phyloP scores from a whole-genome alignment of 1,140 invertebrate species.

The Aphelenchoides avenae region DNA sequence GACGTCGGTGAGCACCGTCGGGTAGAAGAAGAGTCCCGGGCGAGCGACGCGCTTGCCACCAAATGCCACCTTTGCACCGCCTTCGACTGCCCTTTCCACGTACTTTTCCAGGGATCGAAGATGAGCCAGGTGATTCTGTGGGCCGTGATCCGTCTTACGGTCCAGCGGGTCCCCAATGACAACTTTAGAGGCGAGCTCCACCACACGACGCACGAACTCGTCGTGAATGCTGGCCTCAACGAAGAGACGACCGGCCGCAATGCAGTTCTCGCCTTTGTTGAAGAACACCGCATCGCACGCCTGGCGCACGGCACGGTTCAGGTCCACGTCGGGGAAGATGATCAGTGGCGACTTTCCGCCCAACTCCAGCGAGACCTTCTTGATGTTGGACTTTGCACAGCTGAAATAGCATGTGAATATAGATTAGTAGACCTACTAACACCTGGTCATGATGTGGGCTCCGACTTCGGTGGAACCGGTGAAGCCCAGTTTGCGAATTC shows the following conservation, averaged over 20 bases:
- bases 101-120: conserved; percentile 74
- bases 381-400: conserved; percentile 74
- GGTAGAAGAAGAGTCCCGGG: conserved; percentile 84
- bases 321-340: conserved; percentile 73
- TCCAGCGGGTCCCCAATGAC: conserved; percentile 78
- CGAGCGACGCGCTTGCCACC: conserved; percentile 68
- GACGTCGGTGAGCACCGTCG: conserved; percentile 93
- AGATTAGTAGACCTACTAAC: conserved; percentile 61
- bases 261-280: conserved; percentile 97
- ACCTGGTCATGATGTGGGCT: conserved; percentile 68
- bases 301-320: conserved; percentile 70
- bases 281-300: conserved; percentile 86
- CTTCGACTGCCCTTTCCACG: conserved; percentile 77
- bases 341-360: conserved; percentile 85
- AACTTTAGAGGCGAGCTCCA: conserved; percentile 68
- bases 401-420: conserved; percentile 63
- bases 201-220: conserved; percentile 74
- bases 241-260: conserved; percentile 86
- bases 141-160: conserved; percentile 70
- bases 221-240: conserved; percentile 84
- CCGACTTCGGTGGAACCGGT: conserved; percentile 80
- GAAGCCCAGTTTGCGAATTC: conserved; percentile 77
- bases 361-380: conserved; percentile 77
- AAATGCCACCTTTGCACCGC: conserved; percentile 79
- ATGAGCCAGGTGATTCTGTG: conserved; percentile 81